Conservation (phyloP, 2,888 invertebrate genomes). For the Agelastica alni region DNA sequence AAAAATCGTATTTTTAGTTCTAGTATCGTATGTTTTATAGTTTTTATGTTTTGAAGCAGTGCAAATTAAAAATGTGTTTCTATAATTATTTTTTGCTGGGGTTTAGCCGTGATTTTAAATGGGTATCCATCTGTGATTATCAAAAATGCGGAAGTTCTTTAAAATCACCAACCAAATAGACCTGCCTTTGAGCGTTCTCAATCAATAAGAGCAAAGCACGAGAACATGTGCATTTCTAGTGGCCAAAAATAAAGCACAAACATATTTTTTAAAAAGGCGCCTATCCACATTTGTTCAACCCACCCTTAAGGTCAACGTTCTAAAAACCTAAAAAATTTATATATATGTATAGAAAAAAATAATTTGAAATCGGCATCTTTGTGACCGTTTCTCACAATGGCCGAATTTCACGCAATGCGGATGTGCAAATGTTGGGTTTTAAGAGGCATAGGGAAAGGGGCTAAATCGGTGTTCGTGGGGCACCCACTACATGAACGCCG, state of each 20-base stretch:
- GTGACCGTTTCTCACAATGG: conserved; percentile 45
- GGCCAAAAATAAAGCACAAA: conserved; percentile 29
- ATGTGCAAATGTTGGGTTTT: conserved; percentile 30
- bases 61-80: too few relatives aligned
- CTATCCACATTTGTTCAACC: conserved; percentile 35
- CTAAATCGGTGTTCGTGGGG: conserved; percentile 27
- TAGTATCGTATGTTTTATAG: too few relatives aligned
- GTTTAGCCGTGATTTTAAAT: too few relatives aligned
- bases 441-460: conserved; percentile 21
- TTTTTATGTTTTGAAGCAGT: too few relatives aligned
- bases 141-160: conserved; percentile 31
- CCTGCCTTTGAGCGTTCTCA: conserved; percentile 15
- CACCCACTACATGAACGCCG: conserved; percentile 40
- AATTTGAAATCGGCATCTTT: conserved; percentile 47
- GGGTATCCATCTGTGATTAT: background rate
- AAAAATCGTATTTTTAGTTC: too few relatives aligned
- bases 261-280: conserved; percentile 33
- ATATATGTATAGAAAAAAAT: too few relatives aligned
- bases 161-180: conserved; percentile 15
- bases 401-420: conserved; percentile 45
- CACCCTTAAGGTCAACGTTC: conserved; percentile 28
- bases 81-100: too few relatives aligned
- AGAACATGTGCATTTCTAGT: conserved; percentile 39
- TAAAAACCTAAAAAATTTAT: conserved; percentile 21
- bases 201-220: conserved; percentile 32